Base-by-base conservation (phyloP, 2,113 vertebrate species). In the Labrus mixtus region DNA sequence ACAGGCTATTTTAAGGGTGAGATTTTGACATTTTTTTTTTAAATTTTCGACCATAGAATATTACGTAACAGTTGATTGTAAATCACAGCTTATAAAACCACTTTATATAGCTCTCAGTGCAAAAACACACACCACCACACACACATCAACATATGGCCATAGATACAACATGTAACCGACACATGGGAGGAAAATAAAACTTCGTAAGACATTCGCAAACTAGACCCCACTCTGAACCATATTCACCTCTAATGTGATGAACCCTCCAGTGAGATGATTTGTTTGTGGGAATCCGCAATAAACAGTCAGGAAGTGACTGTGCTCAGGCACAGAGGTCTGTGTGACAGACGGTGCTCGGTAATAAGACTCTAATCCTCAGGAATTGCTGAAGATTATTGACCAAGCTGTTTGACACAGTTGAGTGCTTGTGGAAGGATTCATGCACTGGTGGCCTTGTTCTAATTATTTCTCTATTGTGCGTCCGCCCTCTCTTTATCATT, bases 381-480 rank as follows among this genome's bases (percentile, higher is more conserved):
- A 94, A 91, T 93, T 89, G 87, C 89, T 87, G 88, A 90, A 91
- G 91, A 93, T 94, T 93, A 94, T 88, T 92, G 92, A 87, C 85
- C 88, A 90, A 90, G 89, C 91, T 93, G 91, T 91, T 91, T 92
- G 92, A 90, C 92, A 90, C 90, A 90, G 90, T 86, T 85, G 89
- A 91, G 86, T 84, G 85, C 72, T 82, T 63, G 81, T 88, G 78
- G 84, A 83, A 83, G 76, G 73, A 87, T 81, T 86, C 79, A 65
- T 65, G 78, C 89, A 86, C 78, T n/a, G 76, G 23, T 82, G 68
- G 85, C 76, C 85, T 86, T 83, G 78, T 85, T 84, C 85, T 85
- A 89, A 92, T 91, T 89, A 91, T 85, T 90, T 82, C 79, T 87
- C 84, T 60, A 68, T 83, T 84, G 79, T 84, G 76, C 51, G 20